These are phyloP conservation scores for Gopherus evgoodei DNA, from an alignment of 2,113 vertebrate species.

Conservation along the genomic window DNA sequence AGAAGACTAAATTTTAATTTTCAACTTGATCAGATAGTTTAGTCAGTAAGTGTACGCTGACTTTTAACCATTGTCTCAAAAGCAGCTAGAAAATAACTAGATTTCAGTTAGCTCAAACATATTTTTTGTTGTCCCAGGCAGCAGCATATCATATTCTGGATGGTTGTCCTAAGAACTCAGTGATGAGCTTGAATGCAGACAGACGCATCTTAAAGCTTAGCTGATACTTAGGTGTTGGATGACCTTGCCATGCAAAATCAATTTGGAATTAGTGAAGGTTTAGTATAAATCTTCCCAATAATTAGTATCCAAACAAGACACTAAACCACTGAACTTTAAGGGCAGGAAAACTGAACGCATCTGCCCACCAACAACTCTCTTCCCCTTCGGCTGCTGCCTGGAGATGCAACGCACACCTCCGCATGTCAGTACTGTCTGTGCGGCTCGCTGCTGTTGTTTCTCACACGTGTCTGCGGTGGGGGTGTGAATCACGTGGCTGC, in stretches of 20 bases:
- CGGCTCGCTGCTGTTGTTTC: neutral
- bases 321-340: neutral
- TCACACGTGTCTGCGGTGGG: neutral
- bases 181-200: neutral
- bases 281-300: neutral
- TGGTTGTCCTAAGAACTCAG: neutral
- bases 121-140: neutral
- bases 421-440: neutral
- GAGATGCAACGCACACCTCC: neutral
- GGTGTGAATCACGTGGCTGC: neutral
- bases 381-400: neutral
- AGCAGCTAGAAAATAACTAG: neutral
- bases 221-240: neutral
- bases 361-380: neutral
- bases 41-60: neutral
- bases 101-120: neutral
- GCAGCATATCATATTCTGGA: neutral
- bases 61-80: neutral
- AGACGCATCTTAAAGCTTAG: neutral
- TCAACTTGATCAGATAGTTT: neutral
- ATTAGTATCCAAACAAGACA: neutral
- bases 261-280: too few relatives aligned
- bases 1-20: neutral
- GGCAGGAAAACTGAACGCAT: neutral
- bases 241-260: too few relatives aligned